A percentile compares a stretch with the other conserved stretches of the same genome.
These are phyloP conservation scores for human (Homo sapiens) DNA, from an alignment of 2,113 vertebrate genomes.

Conservation along the genomic window DNA sequence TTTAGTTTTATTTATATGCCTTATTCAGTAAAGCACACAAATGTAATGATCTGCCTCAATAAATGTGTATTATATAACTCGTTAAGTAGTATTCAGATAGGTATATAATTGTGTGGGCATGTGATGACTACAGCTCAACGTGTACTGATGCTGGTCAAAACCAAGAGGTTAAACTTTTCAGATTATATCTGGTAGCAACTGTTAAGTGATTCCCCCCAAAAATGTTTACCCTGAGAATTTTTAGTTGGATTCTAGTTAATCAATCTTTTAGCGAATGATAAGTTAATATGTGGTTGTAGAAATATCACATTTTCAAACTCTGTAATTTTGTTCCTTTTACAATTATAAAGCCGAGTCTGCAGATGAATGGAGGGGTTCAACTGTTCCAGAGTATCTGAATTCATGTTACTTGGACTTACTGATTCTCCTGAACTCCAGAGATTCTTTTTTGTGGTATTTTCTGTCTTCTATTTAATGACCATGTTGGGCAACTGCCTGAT, in stretches of 20 bases:
- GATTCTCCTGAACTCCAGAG: constrained; percentile 63
- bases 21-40: neutral
- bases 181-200: neutral
- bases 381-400: constrained; percentile 59
- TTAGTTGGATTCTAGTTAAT: constrained; percentile 73
- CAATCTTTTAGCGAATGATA: constrained; percentile 38
- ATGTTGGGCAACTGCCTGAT: constrained; percentile 68
- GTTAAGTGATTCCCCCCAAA: neutral
- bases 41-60: neutral
- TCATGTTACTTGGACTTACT: constrained; percentile 70
- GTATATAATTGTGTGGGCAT: neutral
- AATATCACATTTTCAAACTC: constrained; percentile 78
- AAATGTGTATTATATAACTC: neutral
- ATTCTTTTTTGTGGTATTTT: constrained; percentile 65
- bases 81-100: neutral
- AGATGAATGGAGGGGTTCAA: constrained; percentile 58
- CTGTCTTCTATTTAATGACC: constrained; percentile 62
- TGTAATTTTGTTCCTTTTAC: constrained; percentile 72
- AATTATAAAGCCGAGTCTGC: constrained; percentile 70
- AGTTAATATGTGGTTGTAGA: constrained; percentile 67
- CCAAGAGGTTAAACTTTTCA: neutral
- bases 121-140: neutral
- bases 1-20: neutral
- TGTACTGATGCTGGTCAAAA: neutral
- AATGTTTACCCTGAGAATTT: neutral